phyloP scores from a whole-genome alignment of 2,888 invertebrate genomes.

The Eristalis pertinax region DNA sequence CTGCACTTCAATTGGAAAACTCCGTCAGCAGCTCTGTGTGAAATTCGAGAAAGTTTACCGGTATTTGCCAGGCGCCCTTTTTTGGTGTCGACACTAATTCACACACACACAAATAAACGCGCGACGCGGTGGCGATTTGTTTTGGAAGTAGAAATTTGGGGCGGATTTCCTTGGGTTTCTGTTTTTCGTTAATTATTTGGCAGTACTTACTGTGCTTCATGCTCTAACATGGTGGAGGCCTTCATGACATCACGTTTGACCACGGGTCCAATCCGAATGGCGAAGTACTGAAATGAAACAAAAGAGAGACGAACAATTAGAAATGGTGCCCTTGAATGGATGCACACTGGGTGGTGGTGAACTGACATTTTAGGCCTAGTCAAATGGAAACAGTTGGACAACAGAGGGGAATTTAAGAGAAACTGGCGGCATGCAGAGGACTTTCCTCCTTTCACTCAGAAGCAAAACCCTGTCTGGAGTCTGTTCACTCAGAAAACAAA shows the following conservation, averaged over 20 bases:
- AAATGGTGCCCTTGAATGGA: background rate
- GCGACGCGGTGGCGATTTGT: background rate
- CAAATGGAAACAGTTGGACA: no score
- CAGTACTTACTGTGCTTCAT: constrained; percentile 92
- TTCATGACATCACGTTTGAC: constrained; percentile 99
- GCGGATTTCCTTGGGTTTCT: constrained; percentile 4
- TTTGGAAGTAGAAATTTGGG: constrained; percentile 33
- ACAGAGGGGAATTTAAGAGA: no score
- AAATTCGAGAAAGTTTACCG: constrained; percentile 50
- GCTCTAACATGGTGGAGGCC: constrained; percentile 99
- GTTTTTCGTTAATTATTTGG: background rate
- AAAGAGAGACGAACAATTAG: constrained; percentile 28
- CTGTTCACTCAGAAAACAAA: no score
- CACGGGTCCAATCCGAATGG: constrained; percentile 99
- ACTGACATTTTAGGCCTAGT: background rate
- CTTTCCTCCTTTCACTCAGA: no score
- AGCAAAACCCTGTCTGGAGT: no score
- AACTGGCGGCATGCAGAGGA: no score
- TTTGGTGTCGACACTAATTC: background rate
- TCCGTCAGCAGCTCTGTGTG: background rate
- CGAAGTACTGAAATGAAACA: constrained; percentile 90
- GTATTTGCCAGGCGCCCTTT: background rate
- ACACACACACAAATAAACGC: background rate
- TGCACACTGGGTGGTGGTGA: no score
- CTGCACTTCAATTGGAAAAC: constrained; percentile 33